Evolutionary conservation across 2,888 invertebrate species (phyloP), one percentile per base, ranked within the genome.

Genomic region (Lottia gigantea): DNA sequence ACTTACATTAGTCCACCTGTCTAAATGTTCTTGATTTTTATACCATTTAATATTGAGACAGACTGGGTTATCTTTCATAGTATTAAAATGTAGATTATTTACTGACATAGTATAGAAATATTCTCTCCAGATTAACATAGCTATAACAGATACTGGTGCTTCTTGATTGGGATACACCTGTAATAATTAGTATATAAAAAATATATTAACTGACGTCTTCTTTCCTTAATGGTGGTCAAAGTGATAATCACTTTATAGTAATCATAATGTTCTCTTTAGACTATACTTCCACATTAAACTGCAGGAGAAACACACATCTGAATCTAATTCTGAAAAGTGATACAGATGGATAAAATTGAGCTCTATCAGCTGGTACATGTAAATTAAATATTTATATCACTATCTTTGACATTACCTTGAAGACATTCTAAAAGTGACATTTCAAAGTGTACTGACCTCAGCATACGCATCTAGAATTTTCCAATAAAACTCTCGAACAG

Each of bases 71-170:
- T 89, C 90, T 25, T 90, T 90, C 92, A 94, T 93, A 82, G 92
- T 91, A 3, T 91, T 92, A 82, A 92, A 94, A 78, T 92, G 90
- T 0, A 91, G 91, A 86, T 94, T 94, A 82, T 92, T 92, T 19
- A 93, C 92, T 49, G 93, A 93, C 93, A 94, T 93, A 46, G 93
- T 92, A 87, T 94, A 94, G 88, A 94, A 94, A 80, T 93, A 94
- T 83, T 94, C 93, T 46, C 93, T 90, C 94, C 94, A 94, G 55
- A 93, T 92, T 46, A 94, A 86, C 82, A 94, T 94, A 0, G 93
- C 92, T 8, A 83, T 81, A 46, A 86, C 15, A 6, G 82, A 79
- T 6, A 73, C 49, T 16, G 81, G 78, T 2, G 75, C 64, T 26
- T 70, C 66, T 23, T 67, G 49, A 26, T 66, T 66, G 11, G 71